Evolutionary conservation across 2,888 invertebrate genomes (phyloP).

Genomic region (Chymomyza fuscimana): DNA sequence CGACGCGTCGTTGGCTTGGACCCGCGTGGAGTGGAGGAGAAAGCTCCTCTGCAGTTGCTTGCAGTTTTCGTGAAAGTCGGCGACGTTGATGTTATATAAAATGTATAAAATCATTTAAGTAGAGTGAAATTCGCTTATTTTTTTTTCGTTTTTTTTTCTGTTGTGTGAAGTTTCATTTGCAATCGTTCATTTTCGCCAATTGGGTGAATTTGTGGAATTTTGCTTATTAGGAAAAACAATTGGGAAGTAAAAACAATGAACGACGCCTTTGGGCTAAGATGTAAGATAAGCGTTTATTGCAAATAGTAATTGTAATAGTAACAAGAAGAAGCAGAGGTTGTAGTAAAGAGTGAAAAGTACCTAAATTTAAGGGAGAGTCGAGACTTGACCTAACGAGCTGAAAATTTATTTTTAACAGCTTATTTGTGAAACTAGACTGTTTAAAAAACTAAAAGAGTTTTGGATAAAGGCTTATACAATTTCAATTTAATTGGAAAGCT

Average conservation of each 20-base stretch:
- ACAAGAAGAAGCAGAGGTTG: too few relatives aligned
- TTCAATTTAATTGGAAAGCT: too few relatives aligned
- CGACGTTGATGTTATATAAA: slow-evolving; percentile 61
- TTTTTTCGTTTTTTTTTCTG: background rate
- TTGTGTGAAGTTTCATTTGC: background rate
- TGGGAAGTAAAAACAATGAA: background rate
- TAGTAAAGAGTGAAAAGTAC: too few relatives aligned
- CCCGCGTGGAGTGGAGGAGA: slow-evolving; percentile 54
- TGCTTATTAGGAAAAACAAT: background rate
- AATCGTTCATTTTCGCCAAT: slow-evolving; percentile 1
- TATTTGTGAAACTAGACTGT: too few relatives aligned
- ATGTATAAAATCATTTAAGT: slow-evolving; percentile 69
- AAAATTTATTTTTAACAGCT: too few relatives aligned
- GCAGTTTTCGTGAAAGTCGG: slow-evolving; percentile 72
- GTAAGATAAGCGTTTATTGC: background rate
- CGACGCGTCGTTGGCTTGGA: slow-evolving; percentile 25
- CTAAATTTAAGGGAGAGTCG: too few relatives aligned
- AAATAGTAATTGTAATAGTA: background rate
- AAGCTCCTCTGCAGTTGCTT: slow-evolving; percentile 69
- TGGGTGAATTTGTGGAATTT: background rate
- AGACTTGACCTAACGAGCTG: too few relatives aligned
- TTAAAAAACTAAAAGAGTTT: too few relatives aligned
- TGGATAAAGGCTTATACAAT: too few relatives aligned
- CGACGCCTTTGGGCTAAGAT: background rate
- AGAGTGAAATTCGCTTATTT: slow-evolving; percentile 55